These are phyloP conservation scores for Enteromius trimaculatus DNA, from an alignment of 2,797 vertebrate genomes.

Conservation along the genomic window DNA sequence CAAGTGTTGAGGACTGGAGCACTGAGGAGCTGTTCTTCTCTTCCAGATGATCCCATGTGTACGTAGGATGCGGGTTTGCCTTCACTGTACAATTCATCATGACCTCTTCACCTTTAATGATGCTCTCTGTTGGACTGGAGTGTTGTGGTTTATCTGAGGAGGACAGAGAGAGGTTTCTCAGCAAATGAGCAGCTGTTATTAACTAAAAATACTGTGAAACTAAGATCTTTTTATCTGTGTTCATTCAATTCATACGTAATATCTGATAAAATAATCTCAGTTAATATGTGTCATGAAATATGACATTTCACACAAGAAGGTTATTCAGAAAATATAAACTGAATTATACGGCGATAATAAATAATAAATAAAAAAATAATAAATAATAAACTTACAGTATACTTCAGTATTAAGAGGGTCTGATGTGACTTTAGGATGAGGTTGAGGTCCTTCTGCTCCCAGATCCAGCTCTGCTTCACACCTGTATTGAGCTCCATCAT, in stretches of 20 bases:
- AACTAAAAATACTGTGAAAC: background rate
- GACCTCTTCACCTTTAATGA: background rate
- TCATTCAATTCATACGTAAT: background rate
- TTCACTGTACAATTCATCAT: background rate
- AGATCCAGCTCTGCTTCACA: constrained; percentile 59
- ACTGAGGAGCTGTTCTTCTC: background rate
- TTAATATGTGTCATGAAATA: background rate
- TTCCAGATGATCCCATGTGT: constrained; percentile 15
- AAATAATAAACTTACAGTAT: constrained; percentile 64
- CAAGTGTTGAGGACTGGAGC: constrained; percentile 8
- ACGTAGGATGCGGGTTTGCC: background rate
- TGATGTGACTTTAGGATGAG: too few species aligned
- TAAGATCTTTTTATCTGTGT: too few species aligned
- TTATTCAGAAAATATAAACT: background rate
- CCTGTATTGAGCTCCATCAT: constrained; percentile 50
- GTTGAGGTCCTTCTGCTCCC: accelerated
- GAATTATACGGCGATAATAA: background rate
- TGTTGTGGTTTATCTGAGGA: background rate
- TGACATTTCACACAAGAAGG: background rate
- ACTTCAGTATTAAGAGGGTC: constrained; percentile 47
- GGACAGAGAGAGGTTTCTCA: background rate
- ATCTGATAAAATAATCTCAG: too few species aligned
- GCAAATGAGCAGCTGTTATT: too few species aligned
- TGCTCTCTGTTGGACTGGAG: background rate
- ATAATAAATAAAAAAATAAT: too few species aligned